phyloP scores from a whole-genome alignment of 92 coral and sea anemone species.

The Chrysogorgia sp. region DNA sequence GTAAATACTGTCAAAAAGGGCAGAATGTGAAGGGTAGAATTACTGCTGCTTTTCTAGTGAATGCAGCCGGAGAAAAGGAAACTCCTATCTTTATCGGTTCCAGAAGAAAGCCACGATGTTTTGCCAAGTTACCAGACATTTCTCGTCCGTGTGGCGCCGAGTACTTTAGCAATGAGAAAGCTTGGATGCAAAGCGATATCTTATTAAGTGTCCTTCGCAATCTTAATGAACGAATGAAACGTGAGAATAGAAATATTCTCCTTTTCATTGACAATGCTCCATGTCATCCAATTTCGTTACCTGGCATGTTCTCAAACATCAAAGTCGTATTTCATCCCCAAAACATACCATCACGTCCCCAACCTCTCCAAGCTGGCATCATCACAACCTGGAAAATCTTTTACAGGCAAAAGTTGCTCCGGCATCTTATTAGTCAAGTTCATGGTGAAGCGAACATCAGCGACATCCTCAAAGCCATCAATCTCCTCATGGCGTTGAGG shows the following conservation, averaged over 20 bases:
- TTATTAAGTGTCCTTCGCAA: constrained; percentile 11
- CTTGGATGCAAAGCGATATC: constrained; percentile 52
- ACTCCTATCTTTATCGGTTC: constrained; percentile 51
- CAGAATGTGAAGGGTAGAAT: constrained; percentile 55
- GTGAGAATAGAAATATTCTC: constrained; percentile 11
- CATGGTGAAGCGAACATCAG: constrained; percentile 35
- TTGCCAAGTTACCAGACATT: constrained; percentile 39
- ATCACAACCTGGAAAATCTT: constrained; percentile 43
- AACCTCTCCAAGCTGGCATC: constrained; percentile 55
- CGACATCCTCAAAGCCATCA: constrained; percentile 41
- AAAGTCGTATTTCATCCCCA: constrained; percentile 33
- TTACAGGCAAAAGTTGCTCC: constrained; percentile 30
- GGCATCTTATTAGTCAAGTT: constrained; percentile 28
- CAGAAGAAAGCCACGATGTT: constrained; percentile 60
- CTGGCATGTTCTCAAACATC: constrained; percentile 46
- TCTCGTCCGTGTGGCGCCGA: constrained; percentile 44
- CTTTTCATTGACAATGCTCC: constrained; percentile 10
- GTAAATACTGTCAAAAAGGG: constrained; percentile 54
- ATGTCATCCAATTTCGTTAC: constrained; percentile 10
- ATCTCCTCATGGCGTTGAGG: constrained; percentile 46
- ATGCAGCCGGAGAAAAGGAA: constrained; percentile 54
- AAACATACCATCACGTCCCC: constrained; percentile 45
- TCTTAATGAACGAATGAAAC: constrained; percentile 35
- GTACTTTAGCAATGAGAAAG: constrained; percentile 46
- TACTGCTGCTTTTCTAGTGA: constrained; percentile 61